Evolutionary conservation across 2,797 vertebrate species (phyloP), one percentile per base, ranked within the genome.

Genomic region (Hyperoplus immaculatus): DNA sequence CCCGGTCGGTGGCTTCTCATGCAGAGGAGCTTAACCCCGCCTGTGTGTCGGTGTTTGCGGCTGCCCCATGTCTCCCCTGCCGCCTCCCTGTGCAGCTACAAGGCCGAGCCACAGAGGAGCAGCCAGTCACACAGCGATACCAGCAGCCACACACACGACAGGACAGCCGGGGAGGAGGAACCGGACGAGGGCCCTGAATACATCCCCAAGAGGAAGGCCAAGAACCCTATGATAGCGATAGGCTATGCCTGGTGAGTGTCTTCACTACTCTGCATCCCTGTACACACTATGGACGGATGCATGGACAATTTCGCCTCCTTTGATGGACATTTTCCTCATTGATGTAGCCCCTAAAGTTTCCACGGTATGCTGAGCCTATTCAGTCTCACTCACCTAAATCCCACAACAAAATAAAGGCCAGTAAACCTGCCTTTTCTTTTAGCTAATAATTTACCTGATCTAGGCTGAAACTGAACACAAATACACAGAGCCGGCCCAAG

Each of bases 181-280:
- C 82, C 87, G 0, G 84, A 89, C 7, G 86, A 86, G 4, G 89
- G 92, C 0, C 94, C 95, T 1, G 96, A 96, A 59, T 98, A 98
- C 84, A 96, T 97, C 55, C 97, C 97, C 2, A 56, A 87, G 82
- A 95, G 71, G 67, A 96, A 95, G 81, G 96, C 89, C 12, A 97
- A 95, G 91, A 98, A 97, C 85, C 96, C 97, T 8, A 97, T 98
- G 97, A 95, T 93, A 84, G 93, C 88, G 0, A 93, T 99, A 41
- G 97, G 95, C 75, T 95, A 97, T 73, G 97, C 97, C 39, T 99
- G 98, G 97, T 98, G 87, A 96, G 88, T 58, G 1, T 42, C 36
- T 38, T 8, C 29, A 3, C 29, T 29, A 29, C 4, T 50, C 12
- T 29, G 9, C 51, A 46, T 5, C 46, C 38, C 0, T 57, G 38